phyloP scores from a whole-genome alignment of 2,113 vertebrate genomes.

The Vulpes ferrilata region DNA sequence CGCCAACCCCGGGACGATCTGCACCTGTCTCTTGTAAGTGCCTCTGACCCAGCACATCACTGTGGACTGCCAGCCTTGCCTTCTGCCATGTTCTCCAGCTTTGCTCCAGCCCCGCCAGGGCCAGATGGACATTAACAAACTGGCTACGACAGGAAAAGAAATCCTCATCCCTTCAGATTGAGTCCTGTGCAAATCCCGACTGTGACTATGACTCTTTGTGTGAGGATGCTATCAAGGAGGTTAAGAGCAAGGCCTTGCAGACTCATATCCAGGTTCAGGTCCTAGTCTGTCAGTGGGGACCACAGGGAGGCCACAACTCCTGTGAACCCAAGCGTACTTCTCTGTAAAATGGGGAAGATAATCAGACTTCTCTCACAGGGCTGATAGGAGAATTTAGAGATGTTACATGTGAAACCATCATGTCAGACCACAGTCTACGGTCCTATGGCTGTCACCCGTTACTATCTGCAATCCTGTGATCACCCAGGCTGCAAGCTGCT shows the following conservation, averaged over 20 bases:
- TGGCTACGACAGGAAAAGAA: not conserved
- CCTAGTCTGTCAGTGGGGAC: not conserved
- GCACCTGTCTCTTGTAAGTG: not conserved
- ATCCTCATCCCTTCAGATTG: not conserved
- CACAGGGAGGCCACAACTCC: not conserved
- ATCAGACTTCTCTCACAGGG: not conserved
- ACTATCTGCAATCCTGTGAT: not conserved
- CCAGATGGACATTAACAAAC: not conserved
- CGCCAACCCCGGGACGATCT: not conserved
- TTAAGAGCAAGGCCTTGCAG: not conserved
- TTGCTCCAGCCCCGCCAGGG: not conserved
- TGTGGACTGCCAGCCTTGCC: rapidly evolving
- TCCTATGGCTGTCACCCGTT: not conserved
- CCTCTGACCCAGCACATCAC: not conserved
- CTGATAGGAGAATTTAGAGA: not conserved
- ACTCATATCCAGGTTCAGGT: not conserved
- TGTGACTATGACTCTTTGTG: too few species aligned
- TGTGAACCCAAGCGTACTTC: not conserved
- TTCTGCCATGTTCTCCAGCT: not conserved
- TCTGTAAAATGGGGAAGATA: not conserved
- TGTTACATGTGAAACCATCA: not conserved
- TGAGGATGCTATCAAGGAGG: not conserved
- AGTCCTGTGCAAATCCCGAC: not conserved
- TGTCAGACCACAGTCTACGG: not conserved
- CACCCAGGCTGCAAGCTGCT: not conserved